Base-by-base conservation (phyloP, 2,113 vertebrate species). In the Entelurus aequoreus region DNA sequence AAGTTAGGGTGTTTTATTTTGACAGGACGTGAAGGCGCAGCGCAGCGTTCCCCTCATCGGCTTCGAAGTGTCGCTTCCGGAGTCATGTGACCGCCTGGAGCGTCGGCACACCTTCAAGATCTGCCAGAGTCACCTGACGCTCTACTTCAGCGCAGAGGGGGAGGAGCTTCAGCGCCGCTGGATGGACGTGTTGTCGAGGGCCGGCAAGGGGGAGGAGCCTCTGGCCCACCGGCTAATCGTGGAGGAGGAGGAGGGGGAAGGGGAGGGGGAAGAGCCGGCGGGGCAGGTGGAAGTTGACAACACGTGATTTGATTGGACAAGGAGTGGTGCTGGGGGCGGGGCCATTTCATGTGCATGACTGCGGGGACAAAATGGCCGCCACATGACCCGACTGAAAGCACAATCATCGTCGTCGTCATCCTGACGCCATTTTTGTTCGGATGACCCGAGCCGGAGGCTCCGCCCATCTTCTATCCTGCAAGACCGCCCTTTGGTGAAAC, bases 21-120 rank as follows among this genome's bases (percentile, higher is more conserved):
- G 9, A 12, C 75, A 96, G 94, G 94, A 96, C 15, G 94, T 95
- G 51, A 95, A 95, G 82, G 94, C 94, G 15, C 93, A 94, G 84
- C 92, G 94, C 57, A 94, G 93, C 35, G 70, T 96, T 10, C 94
- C 94, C 67, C 90, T 96, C 68, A 95, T 95, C 19, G 94, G 94
- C 60, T 95, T 94, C 0, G 92, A 94, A 65, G 92, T 95, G 56
- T 92, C 89, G 16, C 88, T 91, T 0, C 93, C 92, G 0, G 94
- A 95, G 69, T 89, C 91, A 52, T 88, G 90, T 54, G 94, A 96
- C 70, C 90, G 92, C n/a, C 88, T 92, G 55, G 94, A 95, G 76
- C 86, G 93, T 35, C 89, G 93, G 57, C 84, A 92, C 1, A 90
- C 92, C 71, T 95, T 96, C 85, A 93, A 93, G 86, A 95, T 96